Percentiles rank a stretch among this genome's conserved stretches.
phyloP scores from a whole-genome alignment of 2,797 vertebrate genomes.

The Halcyon smyrnensis region DNA sequence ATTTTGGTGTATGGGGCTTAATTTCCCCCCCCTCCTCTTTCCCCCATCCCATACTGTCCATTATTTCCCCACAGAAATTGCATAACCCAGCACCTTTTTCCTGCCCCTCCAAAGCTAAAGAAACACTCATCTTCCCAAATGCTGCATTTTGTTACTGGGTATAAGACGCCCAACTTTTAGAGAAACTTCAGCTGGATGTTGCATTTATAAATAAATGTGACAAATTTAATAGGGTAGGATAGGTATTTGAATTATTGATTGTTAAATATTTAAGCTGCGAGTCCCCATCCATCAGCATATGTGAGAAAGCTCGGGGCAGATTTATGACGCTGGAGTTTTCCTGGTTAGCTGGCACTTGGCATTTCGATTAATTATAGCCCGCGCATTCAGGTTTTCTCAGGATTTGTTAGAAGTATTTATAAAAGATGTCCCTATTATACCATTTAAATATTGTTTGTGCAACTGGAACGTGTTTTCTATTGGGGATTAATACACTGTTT shows the following conservation, averaged over 20 bases:
- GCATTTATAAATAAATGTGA: slow-evolving; percentile 80
- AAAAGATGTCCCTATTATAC: slow-evolving; percentile 70
- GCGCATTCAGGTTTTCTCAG: slow-evolving; percentile 21
- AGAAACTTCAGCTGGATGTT: slow-evolving; percentile 61
- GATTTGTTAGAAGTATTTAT: slow-evolving; percentile 57
- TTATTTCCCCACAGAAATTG: background rate
- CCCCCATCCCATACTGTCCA: background rate
- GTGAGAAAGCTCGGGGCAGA: slow-evolving; percentile 77
- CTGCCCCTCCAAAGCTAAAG: background rate
- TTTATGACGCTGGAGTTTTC: slow-evolving; percentile 79
- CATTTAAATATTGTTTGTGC: slow-evolving; percentile 74
- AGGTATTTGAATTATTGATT: slow-evolving; percentile 84
- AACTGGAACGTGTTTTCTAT: slow-evolving; percentile 71
- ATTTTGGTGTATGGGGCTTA: background rate
- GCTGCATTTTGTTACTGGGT: background rate
- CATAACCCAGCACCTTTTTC: accelerated
- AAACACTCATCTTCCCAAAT: background rate
- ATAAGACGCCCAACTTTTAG: background rate
- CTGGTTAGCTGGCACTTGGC: slow-evolving; percentile 81
- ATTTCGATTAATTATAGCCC: slow-evolving; percentile 82
- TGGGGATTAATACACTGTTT: slow-evolving; percentile 67
- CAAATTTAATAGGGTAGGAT: slow-evolving; percentile 78
- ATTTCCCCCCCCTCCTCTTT: background rate
- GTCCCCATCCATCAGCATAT: slow-evolving; percentile 79
- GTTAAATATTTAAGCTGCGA: slow-evolving; percentile 82